Conservation (phyloP, 2,113 vertebrate species). For the Mixornis gularis region DNA sequence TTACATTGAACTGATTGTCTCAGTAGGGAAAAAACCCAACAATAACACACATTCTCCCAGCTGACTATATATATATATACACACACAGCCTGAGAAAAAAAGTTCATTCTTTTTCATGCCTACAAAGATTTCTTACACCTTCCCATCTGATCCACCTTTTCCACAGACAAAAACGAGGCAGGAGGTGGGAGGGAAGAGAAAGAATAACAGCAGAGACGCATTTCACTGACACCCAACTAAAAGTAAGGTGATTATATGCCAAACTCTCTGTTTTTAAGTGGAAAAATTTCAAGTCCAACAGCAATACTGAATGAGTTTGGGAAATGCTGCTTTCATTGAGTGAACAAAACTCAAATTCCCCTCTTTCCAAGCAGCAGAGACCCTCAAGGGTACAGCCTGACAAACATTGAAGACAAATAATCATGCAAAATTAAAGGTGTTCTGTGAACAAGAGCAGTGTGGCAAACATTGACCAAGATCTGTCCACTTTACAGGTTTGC, state of each 20-base stretch:
- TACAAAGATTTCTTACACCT: not conserved
- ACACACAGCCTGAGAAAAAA: not conserved
- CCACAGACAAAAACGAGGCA: not conserved
- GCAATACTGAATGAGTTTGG: not conserved
- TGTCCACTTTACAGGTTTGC: not conserved
- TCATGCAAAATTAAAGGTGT: not conserved
- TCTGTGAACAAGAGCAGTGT: not conserved
- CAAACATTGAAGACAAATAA: not conserved
- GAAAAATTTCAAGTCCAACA: not conserved
- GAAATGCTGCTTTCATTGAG: not conserved
- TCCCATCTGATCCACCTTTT: not conserved
- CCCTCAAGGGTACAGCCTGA: not conserved
- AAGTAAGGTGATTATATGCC: not conserved
- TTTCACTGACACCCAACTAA: not conserved
- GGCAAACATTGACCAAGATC: not conserved
- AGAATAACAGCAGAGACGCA: not conserved
- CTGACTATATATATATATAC: not conserved
- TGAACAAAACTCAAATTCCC: not conserved
- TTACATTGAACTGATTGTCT: not conserved
- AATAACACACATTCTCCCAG: not conserved
- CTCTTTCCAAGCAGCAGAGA: not conserved
- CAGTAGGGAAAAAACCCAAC: rapidly evolving
- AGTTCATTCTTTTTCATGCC: not conserved
- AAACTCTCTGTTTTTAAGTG: not conserved
- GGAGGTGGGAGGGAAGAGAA: rapidly evolving